phyloP scores from a whole-genome alignment of 1,140 invertebrate species.

The Atta colombica region DNA sequence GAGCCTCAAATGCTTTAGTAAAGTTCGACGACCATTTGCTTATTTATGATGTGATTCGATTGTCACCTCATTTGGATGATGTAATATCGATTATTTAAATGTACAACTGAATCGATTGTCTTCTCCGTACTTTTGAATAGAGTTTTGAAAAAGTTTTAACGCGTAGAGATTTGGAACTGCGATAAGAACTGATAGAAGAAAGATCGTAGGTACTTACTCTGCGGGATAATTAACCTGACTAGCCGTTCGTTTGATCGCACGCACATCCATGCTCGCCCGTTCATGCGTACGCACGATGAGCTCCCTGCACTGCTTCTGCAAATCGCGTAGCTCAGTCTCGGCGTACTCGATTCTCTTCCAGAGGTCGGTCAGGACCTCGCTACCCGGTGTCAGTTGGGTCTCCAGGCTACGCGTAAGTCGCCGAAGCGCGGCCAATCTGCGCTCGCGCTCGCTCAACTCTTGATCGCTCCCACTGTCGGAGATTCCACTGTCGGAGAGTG shows the following conservation, averaged over 20 bases:
- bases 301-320: constrained; percentile 93
- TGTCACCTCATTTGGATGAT: neutral
- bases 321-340: constrained; percentile 92
- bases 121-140: neutral
- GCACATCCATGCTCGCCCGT: constrained; percentile 86
- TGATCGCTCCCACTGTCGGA: constrained; percentile 93
- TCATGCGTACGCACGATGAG: constrained; percentile 89
- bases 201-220: constrained; percentile 60
- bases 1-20: constrained; percentile 54
- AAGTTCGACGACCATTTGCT: constrained; percentile 39
- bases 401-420: constrained; percentile 90
- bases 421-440: constrained; percentile 89
- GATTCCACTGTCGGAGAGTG: constrained; percentile 91
- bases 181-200: neutral
- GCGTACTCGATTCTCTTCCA: constrained; percentile 91
- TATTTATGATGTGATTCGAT: constrained; percentile 20
- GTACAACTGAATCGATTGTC: neutral
- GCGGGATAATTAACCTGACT: constrained; percentile 57
- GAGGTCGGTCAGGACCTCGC: constrained; percentile 87
- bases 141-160: neutral
- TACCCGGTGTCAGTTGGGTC: constrained; percentile 89
- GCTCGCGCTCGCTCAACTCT: constrained; percentile 91
- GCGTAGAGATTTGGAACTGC: neutral
- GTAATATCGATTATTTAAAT: neutral
- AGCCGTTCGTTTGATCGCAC: constrained; percentile 65